These are phyloP conservation scores for Crematogaster levior DNA, from an alignment of 2,888 invertebrate species.

Conservation along the genomic window DNA sequence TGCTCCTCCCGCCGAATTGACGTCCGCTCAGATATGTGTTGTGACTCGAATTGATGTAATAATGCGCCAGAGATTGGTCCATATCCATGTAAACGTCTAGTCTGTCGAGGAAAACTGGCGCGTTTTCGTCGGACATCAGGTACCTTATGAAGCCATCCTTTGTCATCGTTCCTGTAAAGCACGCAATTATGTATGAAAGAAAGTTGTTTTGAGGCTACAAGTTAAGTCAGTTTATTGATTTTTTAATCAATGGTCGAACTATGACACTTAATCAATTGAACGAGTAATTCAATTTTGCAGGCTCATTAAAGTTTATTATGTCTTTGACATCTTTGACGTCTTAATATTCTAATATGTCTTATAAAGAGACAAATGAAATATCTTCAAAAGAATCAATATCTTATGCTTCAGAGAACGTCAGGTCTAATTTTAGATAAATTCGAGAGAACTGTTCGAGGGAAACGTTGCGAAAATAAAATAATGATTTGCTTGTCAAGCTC, in stretches of 20 bases:
- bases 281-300: neutral
- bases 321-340: neutral
- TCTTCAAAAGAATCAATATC: conserved; percentile 10
- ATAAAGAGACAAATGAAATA: neutral
- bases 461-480: neutral
- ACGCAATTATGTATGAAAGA: conserved; percentile 75
- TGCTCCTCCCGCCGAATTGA: conserved; percentile 99
- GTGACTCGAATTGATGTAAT: conserved; percentile 99
- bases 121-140: conserved; percentile 99
- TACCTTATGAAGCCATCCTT: conserved; percentile 99
- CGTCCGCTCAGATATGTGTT: conserved; percentile 97
- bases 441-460: neutral
- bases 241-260: neutral
- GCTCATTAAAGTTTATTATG: neutral
- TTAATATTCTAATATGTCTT: neutral
- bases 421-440: neutral
- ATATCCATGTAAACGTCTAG: conserved; percentile 99
- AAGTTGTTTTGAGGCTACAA: conserved; percentile 66
- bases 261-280: conserved; percentile 1
- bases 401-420: neutral
- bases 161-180: conserved; percentile 91
- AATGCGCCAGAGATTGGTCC: conserved; percentile 99
- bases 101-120: conserved; percentile 99
- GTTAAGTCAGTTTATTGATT: neutral
- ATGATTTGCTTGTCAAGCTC: conserved; percentile 68